Base-by-base conservation (phyloP, 2,113 vertebrate genomes). In the Embiotoca jacksoni region DNA sequence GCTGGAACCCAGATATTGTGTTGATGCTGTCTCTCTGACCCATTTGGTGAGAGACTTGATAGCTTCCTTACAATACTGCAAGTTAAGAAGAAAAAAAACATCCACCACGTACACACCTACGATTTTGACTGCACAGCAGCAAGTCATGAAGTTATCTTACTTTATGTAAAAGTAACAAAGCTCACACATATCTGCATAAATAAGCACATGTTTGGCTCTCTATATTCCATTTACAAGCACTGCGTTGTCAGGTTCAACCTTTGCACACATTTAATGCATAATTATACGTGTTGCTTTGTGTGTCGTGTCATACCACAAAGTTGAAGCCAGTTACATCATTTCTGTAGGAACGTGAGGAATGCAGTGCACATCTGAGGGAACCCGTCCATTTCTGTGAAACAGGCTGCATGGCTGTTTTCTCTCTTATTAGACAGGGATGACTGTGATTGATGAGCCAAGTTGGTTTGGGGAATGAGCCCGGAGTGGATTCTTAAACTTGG, bases 261-360 rank as follows among this genome's bases (percentile, higher is more conserved):
- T 13, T 9, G 16, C n/a, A 46, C 16, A 36, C 2, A 49, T 39
- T 32, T n/a, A 54, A 10, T 39, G 14, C 1, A 33, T 32, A 14
- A 4, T 16, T 46, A 0, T 55, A 1, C 50, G 15, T 56, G 10
- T 36, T 75, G 55, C 36, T n/a, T 71, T 8, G 15, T 30, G 15
- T 33, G 63, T 72, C 35, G 55, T 71, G 53, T 67, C 37, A 62
- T 37, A 31, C 23, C 23, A 23, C 23, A 23, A 23, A 23, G 44
- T 50, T 41, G 13, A 10, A 65, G 41, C 23, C 52, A 60, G 44
- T 39, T 23, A 54, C 68, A 44, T 50, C 31, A 7, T 16, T 49
- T 56, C 10, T 46, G 59, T 61, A n/a, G 64, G 61, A 75, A 87
- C n/a, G 35, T 68, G 16, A 86, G 49, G 72, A 82, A 86, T 81